These are phyloP conservation scores for Actinia tenebrosa DNA, from an alignment of 64 coral and sea anemone species.

Conservation along the genomic window DNA sequence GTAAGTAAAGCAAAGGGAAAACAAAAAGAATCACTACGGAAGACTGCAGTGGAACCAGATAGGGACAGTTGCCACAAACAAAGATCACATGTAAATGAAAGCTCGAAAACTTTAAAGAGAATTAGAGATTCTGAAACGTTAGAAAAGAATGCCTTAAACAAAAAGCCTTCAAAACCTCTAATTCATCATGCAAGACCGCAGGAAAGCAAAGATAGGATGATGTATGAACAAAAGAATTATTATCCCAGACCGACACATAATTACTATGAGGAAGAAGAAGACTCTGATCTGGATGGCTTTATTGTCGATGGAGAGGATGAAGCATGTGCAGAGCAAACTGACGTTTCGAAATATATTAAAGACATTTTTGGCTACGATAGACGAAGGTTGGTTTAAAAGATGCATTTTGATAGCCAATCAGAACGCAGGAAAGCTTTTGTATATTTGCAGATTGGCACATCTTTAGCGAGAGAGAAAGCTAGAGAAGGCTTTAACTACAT, in stretches of 20 bases:
- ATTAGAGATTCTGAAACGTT: not conserved
- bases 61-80: not conserved
- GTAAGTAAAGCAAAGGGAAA: not conserved
- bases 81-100: not conserved
- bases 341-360: constrained; percentile 45
- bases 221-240: not conserved
- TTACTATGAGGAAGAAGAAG: not conserved
- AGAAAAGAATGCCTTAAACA: not conserved
- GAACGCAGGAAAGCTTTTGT: not conserved
- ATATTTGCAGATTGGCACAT: too few species aligned
- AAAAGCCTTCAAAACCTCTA: not conserved
- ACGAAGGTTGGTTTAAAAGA: constrained; percentile 19
- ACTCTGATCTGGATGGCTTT: constrained; percentile 45
- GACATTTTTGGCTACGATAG: constrained; percentile 66
- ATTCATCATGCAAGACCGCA: not conserved
- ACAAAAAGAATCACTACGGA: not conserved
- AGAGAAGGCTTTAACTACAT: too few species aligned
- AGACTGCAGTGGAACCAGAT: not conserved
- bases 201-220: not conserved
- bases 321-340: not conserved
- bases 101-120: not conserved
- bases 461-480: too few species aligned
- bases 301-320: constrained; percentile 44
- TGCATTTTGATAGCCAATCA: too few species aligned
- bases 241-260: not conserved